Evolutionary conservation across 1,140 invertebrate genomes (phyloP).

Genomic region (Sinonovacula constricta): DNA sequence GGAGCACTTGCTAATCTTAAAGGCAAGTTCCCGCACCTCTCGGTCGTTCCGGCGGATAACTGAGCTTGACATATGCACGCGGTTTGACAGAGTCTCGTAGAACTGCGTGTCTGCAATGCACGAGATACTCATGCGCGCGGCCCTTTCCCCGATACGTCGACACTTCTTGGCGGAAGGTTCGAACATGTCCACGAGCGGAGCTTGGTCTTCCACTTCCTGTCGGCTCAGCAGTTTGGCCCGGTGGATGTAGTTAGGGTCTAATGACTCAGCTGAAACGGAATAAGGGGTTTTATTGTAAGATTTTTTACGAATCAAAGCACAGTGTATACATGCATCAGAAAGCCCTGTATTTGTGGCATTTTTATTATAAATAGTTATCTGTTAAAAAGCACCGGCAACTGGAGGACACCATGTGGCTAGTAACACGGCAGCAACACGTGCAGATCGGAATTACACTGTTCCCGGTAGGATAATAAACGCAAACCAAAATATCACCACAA

Average conservation of each 20-base stretch:
- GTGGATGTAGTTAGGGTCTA: conserved; percentile 15
- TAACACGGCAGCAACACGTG: too few relatives aligned
- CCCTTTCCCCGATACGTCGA: conserved; percentile 6
- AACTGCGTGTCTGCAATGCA: conserved; percentile 34
- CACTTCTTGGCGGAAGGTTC: conserved; percentile 2
- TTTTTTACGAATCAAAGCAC: too few relatives aligned
- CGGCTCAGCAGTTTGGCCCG: conserved; percentile 5
- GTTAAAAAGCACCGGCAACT: too few relatives aligned
- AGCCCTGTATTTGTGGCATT: too few relatives aligned
- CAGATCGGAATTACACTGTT: too few relatives aligned
- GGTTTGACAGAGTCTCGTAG: conserved; percentile 31
- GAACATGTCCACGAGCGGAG: not conserved
- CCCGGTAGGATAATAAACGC: too few relatives aligned
- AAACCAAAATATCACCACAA: too few relatives aligned
- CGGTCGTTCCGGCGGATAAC: not conserved
- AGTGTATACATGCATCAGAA: too few relatives aligned
- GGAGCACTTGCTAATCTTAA: conserved; percentile 38
- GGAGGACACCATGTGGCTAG: too few relatives aligned
- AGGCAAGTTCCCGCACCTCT: conserved; percentile 35
- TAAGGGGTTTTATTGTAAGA: too few relatives aligned
- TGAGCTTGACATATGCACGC: conserved; percentile 39
- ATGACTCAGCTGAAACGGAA: conserved; percentile 1
- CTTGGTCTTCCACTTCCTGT: not conserved
- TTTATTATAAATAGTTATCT: too few relatives aligned
- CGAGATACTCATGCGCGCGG: conserved; percentile 28